Evolutionary conservation across 2,888 invertebrate genomes (phyloP).

Genomic region (Luperina nickerlii): DNA sequence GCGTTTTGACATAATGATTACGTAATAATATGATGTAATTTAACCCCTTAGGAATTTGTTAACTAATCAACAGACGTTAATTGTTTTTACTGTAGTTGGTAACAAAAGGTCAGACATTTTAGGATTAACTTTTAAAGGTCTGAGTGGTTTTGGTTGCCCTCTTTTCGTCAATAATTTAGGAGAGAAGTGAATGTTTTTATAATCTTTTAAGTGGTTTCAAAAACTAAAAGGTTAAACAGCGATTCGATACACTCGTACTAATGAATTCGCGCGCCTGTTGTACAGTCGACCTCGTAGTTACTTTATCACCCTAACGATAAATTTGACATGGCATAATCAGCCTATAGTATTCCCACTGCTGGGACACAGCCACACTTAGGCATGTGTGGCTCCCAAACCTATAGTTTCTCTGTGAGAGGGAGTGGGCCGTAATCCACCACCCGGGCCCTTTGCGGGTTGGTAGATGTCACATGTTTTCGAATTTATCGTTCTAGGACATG

Average conservation of each 20-base stretch:
- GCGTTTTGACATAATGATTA: no score
- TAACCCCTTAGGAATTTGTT: background rate
- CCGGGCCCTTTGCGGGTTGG: background rate
- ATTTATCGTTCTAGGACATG: background rate
- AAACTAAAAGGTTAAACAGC: background rate
- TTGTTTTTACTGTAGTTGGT: background rate
- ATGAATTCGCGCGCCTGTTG: background rate
- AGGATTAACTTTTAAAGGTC: background rate
- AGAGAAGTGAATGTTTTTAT: background rate
- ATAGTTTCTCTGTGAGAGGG: background rate
- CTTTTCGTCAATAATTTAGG: background rate
- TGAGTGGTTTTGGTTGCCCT: background rate
- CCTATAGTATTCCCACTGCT: no score
- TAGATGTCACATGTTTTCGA: background rate
- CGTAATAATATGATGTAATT: background rate
- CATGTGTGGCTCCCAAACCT: no score
- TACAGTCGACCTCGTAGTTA: background rate
- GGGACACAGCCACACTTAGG: background rate
- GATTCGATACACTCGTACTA: background rate
- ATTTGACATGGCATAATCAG: background rate
- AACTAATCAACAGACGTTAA: background rate
- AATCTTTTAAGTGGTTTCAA: background rate
- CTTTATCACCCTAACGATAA: background rate
- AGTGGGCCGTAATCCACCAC: background rate
- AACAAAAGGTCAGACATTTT: constrained; percentile 9